Percentiles rank a stretch among this genome's conserved stretches.
These are phyloP conservation scores for Girardinus metallicus DNA, from an alignment of 2,797 vertebrate genomes.

Conservation along the genomic window DNA sequence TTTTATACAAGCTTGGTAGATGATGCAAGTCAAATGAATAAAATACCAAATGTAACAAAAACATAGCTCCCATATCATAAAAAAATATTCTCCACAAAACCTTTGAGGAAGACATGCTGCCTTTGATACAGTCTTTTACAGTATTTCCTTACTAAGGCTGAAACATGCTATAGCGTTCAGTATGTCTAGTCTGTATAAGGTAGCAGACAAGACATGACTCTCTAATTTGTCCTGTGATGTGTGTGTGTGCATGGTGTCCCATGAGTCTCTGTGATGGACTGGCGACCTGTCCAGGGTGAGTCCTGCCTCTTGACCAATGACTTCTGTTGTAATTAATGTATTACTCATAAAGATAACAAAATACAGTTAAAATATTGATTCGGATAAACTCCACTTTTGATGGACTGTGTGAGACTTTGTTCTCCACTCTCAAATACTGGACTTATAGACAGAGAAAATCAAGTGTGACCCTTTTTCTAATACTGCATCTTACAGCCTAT, in stretches of 20 bases:
- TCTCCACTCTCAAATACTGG: neutral
- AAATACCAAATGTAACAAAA: slow-evolving; percentile 14
- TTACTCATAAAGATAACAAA: neutral
- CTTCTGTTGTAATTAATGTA: neutral
- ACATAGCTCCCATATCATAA: neutral
- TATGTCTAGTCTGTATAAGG: no score
- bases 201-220: neutral
- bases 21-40: slow-evolving; percentile 31
- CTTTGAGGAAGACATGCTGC: neutral
- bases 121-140: neutral
- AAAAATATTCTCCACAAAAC: neutral
- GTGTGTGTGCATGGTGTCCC: no score
- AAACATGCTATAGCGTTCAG: neutral
- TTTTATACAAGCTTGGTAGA: slow-evolving; percentile 18
- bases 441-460: neutral
- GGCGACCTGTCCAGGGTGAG: neutral
- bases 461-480: slow-evolving; percentile 24
- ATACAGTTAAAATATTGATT: slow-evolving; percentile 1
- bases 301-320: neutral
- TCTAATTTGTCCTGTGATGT: neutral
- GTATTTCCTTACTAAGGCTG: neutral
- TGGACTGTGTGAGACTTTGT: neutral
- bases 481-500: slow-evolving; percentile 26
- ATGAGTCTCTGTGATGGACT: neutral
- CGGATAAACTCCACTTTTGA: neutral